Conservation (phyloP, 1,140 invertebrate genomes). For the Micrasema longulum region DNA sequence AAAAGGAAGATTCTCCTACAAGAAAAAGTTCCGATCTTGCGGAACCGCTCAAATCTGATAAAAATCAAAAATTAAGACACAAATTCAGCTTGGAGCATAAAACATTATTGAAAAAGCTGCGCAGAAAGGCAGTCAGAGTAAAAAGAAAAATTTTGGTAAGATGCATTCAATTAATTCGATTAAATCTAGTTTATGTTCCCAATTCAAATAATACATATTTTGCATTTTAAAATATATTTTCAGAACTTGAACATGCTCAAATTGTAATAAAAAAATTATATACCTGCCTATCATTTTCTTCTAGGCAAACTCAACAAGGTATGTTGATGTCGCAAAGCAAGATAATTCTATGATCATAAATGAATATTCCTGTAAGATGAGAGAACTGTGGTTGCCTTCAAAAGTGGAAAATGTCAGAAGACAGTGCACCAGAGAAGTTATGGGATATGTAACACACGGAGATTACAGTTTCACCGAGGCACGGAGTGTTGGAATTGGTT, state of each 20-base stretch:
- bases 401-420: constrained; percentile 69
- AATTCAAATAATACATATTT: no score
- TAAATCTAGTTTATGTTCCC: no score
- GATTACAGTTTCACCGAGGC: constrained; percentile 78
- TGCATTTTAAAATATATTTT: no score
- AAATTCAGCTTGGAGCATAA: constrained; percentile 70
- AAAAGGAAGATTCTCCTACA: constrained; percentile 64
- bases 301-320: constrained; percentile 58
- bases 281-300: constrained; percentile 20
- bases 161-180: no score
- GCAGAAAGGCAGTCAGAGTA: constrained; percentile 68
- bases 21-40: constrained; percentile 60
- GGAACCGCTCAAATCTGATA: constrained; percentile 72
- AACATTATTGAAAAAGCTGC: constrained; percentile 70
- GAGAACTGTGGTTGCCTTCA: constrained; percentile 76
- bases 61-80: constrained; percentile 70
- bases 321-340: constrained; percentile 57
- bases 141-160: constrained; percentile 61
- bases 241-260: no score
- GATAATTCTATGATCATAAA: constrained; percentile 60
- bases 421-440: constrained; percentile 73
- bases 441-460: constrained; percentile 80
- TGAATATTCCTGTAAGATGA: constrained; percentile 73
- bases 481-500: constrained; percentile 75
- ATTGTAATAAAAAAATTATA: constrained; percentile 9